Conservation (phyloP, 2,888 invertebrate genomes). For the Stenolophus ochropezus region DNA sequence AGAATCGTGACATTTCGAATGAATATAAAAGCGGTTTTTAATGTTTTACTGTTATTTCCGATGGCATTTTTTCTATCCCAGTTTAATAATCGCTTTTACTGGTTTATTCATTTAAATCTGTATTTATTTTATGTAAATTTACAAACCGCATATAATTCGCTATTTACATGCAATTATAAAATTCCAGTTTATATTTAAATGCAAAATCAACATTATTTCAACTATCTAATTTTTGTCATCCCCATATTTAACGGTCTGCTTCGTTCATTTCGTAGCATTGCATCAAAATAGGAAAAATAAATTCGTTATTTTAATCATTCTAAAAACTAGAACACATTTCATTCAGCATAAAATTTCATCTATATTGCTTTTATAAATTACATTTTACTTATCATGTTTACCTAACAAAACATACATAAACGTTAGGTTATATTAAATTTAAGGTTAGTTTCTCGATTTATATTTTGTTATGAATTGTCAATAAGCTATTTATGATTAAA, state of each 20-base stretch:
- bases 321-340: no score
- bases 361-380: no score
- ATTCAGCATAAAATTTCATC: no score
- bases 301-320: neutral
- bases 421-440: no score
- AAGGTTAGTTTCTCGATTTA: no score
- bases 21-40: constrained; percentile 34
- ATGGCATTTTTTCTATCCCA: constrained; percentile 32
- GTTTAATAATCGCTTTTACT: constrained; percentile 20
- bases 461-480: no score
- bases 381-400: no score
- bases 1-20: constrained; percentile 35
- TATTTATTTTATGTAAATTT: constrained; percentile 43
- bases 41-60: constrained; percentile 43
- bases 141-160: neutral
- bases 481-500: neutral
- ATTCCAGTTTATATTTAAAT: constrained; percentile 16
- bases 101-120: constrained; percentile 23
- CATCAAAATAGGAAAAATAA: neutral
- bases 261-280: neutral
- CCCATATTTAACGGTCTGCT: neutral
- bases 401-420: no score
- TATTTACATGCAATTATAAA: constrained; percentile 35
- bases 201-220: constrained; percentile 16
- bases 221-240: neutral